Conservation (phyloP, 2,888 invertebrate genomes). For the Graphium colonna region DNA sequence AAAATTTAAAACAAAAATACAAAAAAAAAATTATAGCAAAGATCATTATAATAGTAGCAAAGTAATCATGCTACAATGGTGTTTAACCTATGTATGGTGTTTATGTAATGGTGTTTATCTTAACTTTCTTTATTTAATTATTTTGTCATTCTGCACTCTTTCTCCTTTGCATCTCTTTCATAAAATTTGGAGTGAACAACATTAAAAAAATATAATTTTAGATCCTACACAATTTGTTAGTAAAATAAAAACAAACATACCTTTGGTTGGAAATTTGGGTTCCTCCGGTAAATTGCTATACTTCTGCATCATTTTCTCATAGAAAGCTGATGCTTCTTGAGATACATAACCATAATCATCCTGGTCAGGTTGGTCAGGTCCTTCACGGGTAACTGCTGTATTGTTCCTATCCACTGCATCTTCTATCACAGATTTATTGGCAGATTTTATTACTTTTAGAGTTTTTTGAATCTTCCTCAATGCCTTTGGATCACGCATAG, state of each 20-base stretch:
- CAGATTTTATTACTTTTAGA: slow-evolving; percentile 92
- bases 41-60: no score
- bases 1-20: no score
- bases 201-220: no score
- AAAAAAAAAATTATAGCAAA: no score
- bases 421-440: slow-evolving; percentile 91
- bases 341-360: slow-evolving; percentile 96
- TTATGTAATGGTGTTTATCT: no score
- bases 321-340: slow-evolving; percentile 88
- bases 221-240: no score
- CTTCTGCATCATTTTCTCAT: slow-evolving; percentile 92
- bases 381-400: slow-evolving; percentile 86
- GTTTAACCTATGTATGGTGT: no score
- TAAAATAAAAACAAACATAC: slow-evolving; percentile 43
- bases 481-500: slow-evolving; percentile 86
- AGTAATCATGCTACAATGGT: no score
- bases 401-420: slow-evolving; percentile 89
- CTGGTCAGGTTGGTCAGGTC: slow-evolving; percentile 90
- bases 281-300: slow-evolving; percentile 87
- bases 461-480: slow-evolving; percentile 87
- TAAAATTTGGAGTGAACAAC: no score
- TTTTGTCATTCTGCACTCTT: no score
- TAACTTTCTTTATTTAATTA: no score
- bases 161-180: no score
- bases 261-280: slow-evolving; percentile 82